Evolutionary conservation across 2,113 vertebrate species (phyloP), one percentile per base, ranked within the genome.

Genomic region (Sterrhoptilus dennistouni): DNA sequence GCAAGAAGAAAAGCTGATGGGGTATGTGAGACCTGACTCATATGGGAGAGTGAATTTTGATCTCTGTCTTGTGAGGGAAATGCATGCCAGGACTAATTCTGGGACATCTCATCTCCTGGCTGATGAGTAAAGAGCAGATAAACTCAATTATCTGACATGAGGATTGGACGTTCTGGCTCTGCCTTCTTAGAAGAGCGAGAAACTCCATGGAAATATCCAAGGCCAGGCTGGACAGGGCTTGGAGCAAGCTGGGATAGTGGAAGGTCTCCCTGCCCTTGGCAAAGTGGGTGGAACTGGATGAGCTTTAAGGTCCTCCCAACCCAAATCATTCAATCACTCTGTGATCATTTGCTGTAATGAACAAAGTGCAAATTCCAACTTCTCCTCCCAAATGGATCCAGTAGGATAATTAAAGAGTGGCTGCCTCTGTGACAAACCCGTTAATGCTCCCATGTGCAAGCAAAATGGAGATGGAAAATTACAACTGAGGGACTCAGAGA

Each of bases 41-140:
- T 2, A 4, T 0, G 0, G 24, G n/a, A 83, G 35, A 0, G 0
- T 12, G 25, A 38, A 80, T 90, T 83, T n/a, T 56, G 40, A 72
- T 74, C 76, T 60, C 14, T 61, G 40, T 5, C 31, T 44, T 22
- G 17, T 52, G 8, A 76, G 40, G 53, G 59, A 56, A 89, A 13
- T 6, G 35, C 27, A 83, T 0, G 0, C 7, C 7, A 15, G 63
- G 11, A 53, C 23, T 76, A 13, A 68, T 24, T 33, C 49, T 38
- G 57, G 54, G 75, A 40, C 14, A 27, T 8, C 52, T 89, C 64
- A 74, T 61, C 59, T 77, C 36, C 27, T 53, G 50, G 18, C n/a
- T 83, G 45, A 60, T 47, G 52, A 71, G 42, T 36, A 57, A 81
- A n/a, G 27, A 76, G 31, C 19, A 75, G 47, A 40, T 29, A 38